Evolutionary conservation across 2,888 invertebrate genomes (phyloP), one percentile per base, ranked within the genome.

Genomic region (Ischnus inquisitorius): DNA sequence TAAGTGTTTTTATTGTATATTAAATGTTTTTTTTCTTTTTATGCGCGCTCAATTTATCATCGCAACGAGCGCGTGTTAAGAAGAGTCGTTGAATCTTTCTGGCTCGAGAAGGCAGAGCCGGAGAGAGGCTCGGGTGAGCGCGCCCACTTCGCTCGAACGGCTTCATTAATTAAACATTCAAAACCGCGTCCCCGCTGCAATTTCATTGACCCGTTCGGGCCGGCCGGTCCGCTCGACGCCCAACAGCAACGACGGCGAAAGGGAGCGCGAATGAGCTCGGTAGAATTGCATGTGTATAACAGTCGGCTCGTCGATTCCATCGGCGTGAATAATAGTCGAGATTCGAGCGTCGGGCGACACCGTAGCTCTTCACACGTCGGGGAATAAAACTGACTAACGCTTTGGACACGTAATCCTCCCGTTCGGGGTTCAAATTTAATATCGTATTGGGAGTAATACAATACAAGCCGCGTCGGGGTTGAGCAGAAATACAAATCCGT

Each of bases 141-240:
- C 68, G 41, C 48, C 65, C 83, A 83, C 80, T 67, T 76, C 69
- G 79, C 48, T 83, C 75, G 65, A 75, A 60, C 75, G 57, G 74
- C 77, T 74, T 79, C 85, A 84, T 87, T 87, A 88, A 87, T 88
- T 87, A 87, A 85, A 84, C 81, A 85, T 86, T 85, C 72, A 46
- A 78, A 69, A 71, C 69, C 46, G 76, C 28, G 82, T 69, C 54
- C 46, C 69, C 48, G 41, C 48, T 84, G 83, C 79, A 85, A 83
- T 88, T 87, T 84, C 87, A 86, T 83, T 79, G 83, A 79, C 79
- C 75, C 83, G 65, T 79, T 69, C 57, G 48, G 57, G 48, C 28
- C 22, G 46, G 46, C 67, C 39, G 51, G 22, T 22, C 72, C 25
- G 51, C 14, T 34, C 39, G 8, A 4, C 14, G 19, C 25, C 75